Conservation (phyloP, 2,113 vertebrate genomes). For the Ranitomeya imitator region DNA sequence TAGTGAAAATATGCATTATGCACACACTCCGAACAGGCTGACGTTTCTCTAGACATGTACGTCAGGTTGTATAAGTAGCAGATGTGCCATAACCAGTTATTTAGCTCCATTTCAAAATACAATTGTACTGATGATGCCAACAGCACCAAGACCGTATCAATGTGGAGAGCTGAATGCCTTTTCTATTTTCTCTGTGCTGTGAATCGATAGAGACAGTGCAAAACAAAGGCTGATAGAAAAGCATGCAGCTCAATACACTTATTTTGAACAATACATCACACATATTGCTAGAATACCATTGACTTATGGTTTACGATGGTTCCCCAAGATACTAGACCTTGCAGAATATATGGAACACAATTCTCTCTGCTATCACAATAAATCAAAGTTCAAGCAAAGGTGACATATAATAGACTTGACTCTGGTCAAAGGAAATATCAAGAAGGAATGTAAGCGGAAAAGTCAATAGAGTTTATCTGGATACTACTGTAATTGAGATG, state of each 20-base stretch:
- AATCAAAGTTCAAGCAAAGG: conserved; percentile 42
- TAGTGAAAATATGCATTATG: neutral
- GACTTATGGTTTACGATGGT: neutral
- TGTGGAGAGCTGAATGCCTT: conserved; percentile 4
- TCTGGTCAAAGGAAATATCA: conserved; percentile 22
- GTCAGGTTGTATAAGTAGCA: neutral
- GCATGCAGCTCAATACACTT: conserved; percentile 28
- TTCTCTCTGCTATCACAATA: conserved; percentile 13
- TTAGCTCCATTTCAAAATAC: conserved; percentile 30
- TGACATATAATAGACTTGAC: conserved; percentile 41
- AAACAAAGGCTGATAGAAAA: conserved; percentile 13
- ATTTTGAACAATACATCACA: conserved; percentile 31
- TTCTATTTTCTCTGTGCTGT: conserved; percentile 29
- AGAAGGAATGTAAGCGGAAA: neutral
- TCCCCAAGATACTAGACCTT: conserved; percentile 11
- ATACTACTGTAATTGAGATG: neutral
- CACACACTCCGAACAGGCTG: neutral
- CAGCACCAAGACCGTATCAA: conserved; percentile 10
- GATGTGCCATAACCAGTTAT: neutral
- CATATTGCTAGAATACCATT: conserved; percentile 28
- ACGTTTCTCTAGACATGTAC: neutral
- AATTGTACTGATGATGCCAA: neutral
- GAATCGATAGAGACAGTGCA: conserved; percentile 32
- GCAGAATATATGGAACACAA: neutral
- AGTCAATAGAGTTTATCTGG: conserved; percentile 8